Evolutionary conservation across 2,113 vertebrate genomes (phyloP).

Genomic region (Paedocypris sp.): DNA sequence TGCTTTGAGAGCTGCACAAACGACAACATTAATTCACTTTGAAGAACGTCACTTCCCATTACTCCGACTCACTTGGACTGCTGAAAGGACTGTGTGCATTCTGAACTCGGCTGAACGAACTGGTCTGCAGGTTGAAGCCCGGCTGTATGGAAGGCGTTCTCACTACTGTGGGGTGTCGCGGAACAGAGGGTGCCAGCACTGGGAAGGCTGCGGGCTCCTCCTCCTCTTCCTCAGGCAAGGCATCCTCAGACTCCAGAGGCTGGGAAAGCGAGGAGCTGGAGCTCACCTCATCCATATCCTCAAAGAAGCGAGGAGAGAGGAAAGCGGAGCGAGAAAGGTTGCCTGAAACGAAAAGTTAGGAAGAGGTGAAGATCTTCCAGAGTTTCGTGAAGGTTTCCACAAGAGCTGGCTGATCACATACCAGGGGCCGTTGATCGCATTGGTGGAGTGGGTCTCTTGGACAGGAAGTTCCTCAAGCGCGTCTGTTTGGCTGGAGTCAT

Average conservation of each 20-base stretch:
- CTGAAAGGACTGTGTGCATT: slow-evolving; percentile 39
- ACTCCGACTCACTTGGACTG: slow-evolving; percentile 49
- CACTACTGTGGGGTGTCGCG: slow-evolving; percentile 72
- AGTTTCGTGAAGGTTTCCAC: not conserved
- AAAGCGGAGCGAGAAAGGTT: slow-evolving; percentile 87
- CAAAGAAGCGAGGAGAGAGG: slow-evolving; percentile 79
- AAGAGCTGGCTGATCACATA: slow-evolving; percentile 40
- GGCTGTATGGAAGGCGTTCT: slow-evolving; percentile 81
- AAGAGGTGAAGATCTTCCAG: not conserved
- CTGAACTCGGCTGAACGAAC: slow-evolving; percentile 62
- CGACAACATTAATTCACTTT: no score
- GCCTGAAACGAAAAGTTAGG: slow-evolving; percentile 50
- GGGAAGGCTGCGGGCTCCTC: slow-evolving; percentile 38
- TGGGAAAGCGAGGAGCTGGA: slow-evolving; percentile 80
- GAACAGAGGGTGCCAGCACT: slow-evolving; percentile 24
- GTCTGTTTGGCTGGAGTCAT: slow-evolving; percentile 77
- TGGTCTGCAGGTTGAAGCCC: slow-evolving; percentile 60
- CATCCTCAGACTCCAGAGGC: slow-evolving; percentile 68
- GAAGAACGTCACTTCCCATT: no score
- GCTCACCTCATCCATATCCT: slow-evolving; percentile 88
- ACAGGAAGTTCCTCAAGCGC: slow-evolving; percentile 87
- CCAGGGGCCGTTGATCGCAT: slow-evolving; percentile 91
- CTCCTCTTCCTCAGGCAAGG: slow-evolving; percentile 56
- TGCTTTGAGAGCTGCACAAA: slow-evolving; percentile 54
- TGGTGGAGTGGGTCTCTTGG: slow-evolving; percentile 85